Conservation (phyloP, 2,797 vertebrate species). For the Muscicapa striata region DNA sequence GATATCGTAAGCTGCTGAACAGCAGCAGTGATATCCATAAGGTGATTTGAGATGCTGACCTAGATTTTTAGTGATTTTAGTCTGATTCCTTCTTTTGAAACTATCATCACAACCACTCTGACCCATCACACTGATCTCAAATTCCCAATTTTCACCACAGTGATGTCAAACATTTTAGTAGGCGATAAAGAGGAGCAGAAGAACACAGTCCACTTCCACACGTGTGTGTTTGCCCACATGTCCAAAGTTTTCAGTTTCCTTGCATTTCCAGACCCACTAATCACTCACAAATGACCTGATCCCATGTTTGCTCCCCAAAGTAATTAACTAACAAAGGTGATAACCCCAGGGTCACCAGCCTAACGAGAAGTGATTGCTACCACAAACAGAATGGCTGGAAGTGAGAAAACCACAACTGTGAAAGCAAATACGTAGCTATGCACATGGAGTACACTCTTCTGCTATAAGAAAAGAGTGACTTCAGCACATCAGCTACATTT, state of each 20-base stretch:
- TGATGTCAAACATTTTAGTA: neutral
- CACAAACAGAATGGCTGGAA: neutral
- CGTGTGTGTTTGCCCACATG: neutral
- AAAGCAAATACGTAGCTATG: neutral
- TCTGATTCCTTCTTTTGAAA: neutral
- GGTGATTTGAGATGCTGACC: neutral
- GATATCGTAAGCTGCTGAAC: neutral
- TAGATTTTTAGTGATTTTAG: neutral
- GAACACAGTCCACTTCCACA: neutral
- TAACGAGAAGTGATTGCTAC: neutral
- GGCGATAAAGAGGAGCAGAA: neutral
- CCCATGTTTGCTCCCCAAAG: neutral
- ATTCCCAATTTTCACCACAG: neutral
- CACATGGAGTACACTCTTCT: neutral
- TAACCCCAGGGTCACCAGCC: conserved; percentile 27
- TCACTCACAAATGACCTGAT: conserved; percentile 40
- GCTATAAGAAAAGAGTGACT: neutral
- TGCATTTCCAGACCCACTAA: conserved; percentile 1
- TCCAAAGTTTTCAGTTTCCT: neutral
- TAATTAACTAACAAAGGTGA: conserved; percentile 50
- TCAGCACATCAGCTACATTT: neutral
- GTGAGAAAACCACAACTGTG: neutral
- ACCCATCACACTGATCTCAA: neutral
- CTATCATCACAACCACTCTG: neutral
- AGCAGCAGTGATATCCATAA: neutral